These are phyloP conservation scores for Ashinkailepas kermadecensis DNA, from an alignment of 2,888 invertebrate species.

Conservation along the genomic window DNA sequence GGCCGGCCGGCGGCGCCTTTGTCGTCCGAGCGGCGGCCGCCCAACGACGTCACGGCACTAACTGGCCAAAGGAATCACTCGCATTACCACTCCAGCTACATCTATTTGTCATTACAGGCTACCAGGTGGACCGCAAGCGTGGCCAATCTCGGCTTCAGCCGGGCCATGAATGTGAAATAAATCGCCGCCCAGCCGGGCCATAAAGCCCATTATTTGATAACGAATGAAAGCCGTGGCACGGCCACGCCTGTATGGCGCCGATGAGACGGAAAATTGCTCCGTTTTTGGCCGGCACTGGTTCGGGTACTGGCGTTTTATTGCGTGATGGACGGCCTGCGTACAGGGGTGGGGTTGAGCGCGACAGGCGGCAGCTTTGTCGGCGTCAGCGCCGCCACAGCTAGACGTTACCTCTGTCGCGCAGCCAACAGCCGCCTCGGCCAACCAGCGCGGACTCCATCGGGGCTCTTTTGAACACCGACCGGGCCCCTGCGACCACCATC, in stretches of 20 bases:
- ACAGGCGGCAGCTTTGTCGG: too few relatives aligned
- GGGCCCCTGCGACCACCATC: too few relatives aligned
- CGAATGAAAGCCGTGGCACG: background rate
- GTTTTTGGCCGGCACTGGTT: conserved; percentile 4
- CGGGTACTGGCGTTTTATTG: background rate
- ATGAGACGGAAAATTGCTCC: conserved; percentile 21
- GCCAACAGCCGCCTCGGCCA: too few relatives aligned
- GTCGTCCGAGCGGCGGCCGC: background rate
- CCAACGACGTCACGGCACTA: conserved; percentile 15
- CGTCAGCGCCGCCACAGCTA: too few relatives aligned
- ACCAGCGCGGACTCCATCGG: too few relatives aligned
- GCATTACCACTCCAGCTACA: conserved; percentile 1
- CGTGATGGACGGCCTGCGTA: background rate
- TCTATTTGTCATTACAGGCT: conserved; percentile 19
- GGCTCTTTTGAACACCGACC: too few relatives aligned
- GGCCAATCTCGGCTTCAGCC: background rate
- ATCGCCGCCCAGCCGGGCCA: conserved; percentile 5
- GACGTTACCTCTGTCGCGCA: too few relatives aligned
- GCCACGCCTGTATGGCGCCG: background rate
- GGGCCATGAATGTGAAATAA: conserved; percentile 9
- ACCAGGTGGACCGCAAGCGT: conserved; percentile 20
- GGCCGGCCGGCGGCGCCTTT: conserved; percentile 6
- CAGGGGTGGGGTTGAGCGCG: too few relatives aligned
- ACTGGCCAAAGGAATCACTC: background rate
- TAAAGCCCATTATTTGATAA: conserved; percentile 17